Base-by-base conservation (phyloP, 2,113 vertebrate genomes). In the Onychostoma macrolepis region DNA sequence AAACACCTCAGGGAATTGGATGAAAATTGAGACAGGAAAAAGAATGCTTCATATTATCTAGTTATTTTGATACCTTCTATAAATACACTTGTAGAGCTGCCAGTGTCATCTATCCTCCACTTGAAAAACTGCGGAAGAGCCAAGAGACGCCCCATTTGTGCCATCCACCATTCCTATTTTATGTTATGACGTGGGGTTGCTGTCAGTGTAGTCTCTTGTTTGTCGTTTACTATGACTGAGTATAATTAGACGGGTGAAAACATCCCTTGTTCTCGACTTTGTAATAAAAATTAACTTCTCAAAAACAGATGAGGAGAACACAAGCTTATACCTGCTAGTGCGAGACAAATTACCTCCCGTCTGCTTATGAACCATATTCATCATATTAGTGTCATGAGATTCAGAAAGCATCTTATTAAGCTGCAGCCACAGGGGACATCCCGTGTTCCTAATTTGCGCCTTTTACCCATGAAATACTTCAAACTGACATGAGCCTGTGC, bases 31-130 rank as follows among this genome's bases (percentile, higher is more conserved):
- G 38, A 85, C 11, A 13, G 2, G 21, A 33, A 38, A 80, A 80
- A 30, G 30, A 43, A 28, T 61, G 67, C 56, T 33, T 71, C 67
- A n/a, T 67, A 58, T 61, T 81, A 80, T 71, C 65, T 33, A 30
- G 85, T 86, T 71, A 86, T 86, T 81, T 82, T 81, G n/a, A 86
- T 81, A 80, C 33, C 45, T 72, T 24, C 76, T 72, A 86, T 80
- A 81, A 74, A 86, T 86, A 81, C 78, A 45, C 50, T 1, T 74
- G 71, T 61, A 41, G 78, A 86, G n/a, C 38, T 38, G 61, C 63
- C 63, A 86, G 50, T 63, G 75, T 79, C 63, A 41, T 81, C 58
- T 82, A 81, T 74, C 24, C 67, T 61, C 65, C 26, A 45, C 50
- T 45, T 65, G 6, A 41, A 26, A 61, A 63, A 41, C 56, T 6